Evolutionary conservation across 1,140 invertebrate species (phyloP).

Genomic region (Stenopsyche tienmushanensis): DNA sequence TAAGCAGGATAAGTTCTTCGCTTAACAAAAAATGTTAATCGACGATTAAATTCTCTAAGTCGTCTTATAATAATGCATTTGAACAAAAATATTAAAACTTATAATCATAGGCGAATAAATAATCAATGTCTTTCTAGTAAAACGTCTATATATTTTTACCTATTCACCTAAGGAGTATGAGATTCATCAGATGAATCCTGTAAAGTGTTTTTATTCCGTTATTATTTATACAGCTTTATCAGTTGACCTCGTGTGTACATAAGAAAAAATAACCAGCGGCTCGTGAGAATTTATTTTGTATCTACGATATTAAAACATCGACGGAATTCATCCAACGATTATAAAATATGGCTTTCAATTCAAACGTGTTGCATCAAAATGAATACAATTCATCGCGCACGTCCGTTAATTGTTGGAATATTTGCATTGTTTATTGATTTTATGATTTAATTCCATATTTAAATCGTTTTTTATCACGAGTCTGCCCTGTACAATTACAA

Average conservation of each 20-base stretch:
- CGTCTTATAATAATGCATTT: too few relatives aligned
- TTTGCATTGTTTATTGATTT: too few relatives aligned
- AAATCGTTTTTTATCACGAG: neutral
- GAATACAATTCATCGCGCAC: too few relatives aligned
- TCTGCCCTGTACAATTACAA: neutral
- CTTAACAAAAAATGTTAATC: neutral
- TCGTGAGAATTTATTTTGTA: neutral
- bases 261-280: neutral
- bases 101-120: neutral
- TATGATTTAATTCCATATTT: too few relatives aligned
- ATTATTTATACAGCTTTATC: neutral
- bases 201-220: neutral
- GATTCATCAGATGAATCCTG: slow-evolving; percentile 13
- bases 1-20: too few relatives aligned
- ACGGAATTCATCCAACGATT: too few relatives aligned
- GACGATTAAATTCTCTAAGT: neutral
- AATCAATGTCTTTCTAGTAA: neutral
- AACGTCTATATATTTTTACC: neutral
- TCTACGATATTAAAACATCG: neutral
- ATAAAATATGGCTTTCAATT: neutral
- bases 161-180: neutral
- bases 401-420: too few relatives aligned
- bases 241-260: slow-evolving; percentile 1
- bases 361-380: neutral
- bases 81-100: neutral